Conservation (phyloP, 2,113 vertebrate species). For the Podilymbus podiceps region DNA sequence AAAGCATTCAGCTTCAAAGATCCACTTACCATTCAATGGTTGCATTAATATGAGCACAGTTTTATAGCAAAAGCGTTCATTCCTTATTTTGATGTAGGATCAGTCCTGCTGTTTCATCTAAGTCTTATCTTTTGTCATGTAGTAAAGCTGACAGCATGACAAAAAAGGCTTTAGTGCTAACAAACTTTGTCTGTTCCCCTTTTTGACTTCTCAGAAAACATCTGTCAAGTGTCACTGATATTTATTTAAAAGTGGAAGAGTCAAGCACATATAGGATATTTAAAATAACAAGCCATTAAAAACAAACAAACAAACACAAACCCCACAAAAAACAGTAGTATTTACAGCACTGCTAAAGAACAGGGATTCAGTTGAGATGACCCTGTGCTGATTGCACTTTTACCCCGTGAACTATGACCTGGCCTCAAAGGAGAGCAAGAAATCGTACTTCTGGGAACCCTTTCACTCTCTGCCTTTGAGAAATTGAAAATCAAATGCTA, state of each 20-base stretch:
- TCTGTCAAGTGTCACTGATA: neutral
- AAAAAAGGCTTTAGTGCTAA: neutral
- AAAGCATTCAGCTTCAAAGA: neutral
- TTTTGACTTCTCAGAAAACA: neutral
- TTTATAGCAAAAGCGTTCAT: neutral
- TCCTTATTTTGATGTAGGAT: slow-evolving; percentile 11
- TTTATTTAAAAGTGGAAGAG: neutral
- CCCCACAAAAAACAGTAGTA: neutral
- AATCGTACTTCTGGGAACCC: neutral
- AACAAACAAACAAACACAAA: neutral
- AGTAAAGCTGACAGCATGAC: neutral
- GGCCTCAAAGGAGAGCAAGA: neutral
- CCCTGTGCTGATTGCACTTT: neutral
- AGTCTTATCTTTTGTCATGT: neutral
- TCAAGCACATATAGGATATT: neutral
- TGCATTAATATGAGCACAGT: neutral
- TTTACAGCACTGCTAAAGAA: neutral
- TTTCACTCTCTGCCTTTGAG: neutral
- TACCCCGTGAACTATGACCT: neutral
- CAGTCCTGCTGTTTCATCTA: neutral
- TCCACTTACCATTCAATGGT: neutral
- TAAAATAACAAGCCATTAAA: neutral
- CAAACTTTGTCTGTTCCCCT: neutral
- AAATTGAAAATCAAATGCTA: neutral
- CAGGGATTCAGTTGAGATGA: neutral